Conservation (phyloP, 2,888 invertebrate genomes). For the Orthosia gothica region DNA sequence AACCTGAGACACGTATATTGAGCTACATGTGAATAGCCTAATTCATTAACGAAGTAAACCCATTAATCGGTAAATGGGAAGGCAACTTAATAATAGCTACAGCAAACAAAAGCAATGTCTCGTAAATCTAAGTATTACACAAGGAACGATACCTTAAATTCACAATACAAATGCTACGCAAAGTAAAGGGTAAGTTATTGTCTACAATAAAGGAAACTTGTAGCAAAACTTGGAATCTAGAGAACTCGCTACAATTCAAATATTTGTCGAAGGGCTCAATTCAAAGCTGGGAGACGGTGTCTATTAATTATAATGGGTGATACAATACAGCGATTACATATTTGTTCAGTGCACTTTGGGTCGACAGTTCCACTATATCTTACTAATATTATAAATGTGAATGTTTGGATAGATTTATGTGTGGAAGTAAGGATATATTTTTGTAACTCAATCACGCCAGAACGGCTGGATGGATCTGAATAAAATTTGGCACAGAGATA, state of each 20-base stretch:
- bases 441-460: too few relatives aligned
- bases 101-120: constrained; percentile 23
- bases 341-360: constrained; percentile 11
- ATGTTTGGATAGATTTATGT: too few relatives aligned
- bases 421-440: too few relatives aligned
- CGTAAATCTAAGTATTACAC: constrained; percentile 27
- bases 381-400: too few relatives aligned
- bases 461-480: too few relatives aligned
- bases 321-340: constrained; percentile 23
- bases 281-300: constrained; percentile 51
- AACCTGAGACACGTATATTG: constrained; percentile 19
- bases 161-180: constrained; percentile 39
- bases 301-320: constrained; percentile 22
- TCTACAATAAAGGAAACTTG: constrained; percentile 51
- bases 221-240: constrained; percentile 38
- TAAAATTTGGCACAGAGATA: too few relatives aligned
- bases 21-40: background rate
- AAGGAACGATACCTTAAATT: constrained; percentile 28
- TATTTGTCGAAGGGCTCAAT: constrained; percentile 53
- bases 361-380: background rate
- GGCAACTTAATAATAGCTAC: constrained; percentile 6
- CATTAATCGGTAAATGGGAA: background rate
- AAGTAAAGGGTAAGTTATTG: constrained; percentile 61
- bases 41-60: background rate
- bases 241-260: constrained; percentile 57